Conservation (phyloP, 2,888 invertebrate genomes). For the Pachymerium ferrugineum region DNA sequence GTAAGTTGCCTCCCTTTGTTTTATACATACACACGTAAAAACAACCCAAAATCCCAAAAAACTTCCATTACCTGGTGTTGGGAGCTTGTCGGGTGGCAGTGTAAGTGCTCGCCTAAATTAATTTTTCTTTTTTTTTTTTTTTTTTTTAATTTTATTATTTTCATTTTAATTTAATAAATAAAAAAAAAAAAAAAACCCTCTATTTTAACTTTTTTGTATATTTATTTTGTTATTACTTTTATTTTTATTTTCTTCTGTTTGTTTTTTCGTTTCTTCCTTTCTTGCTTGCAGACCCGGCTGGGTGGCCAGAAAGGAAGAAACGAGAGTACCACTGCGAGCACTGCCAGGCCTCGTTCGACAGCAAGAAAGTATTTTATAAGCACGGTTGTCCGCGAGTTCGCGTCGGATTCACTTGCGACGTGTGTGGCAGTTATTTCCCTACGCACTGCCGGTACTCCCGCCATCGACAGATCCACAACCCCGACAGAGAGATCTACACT, state of each 20-base stretch:
- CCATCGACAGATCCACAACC: constrained; percentile 36
- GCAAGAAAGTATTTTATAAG: constrained; percentile 35
- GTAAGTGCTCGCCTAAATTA: constrained; percentile 10
- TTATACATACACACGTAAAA: too few species aligned
- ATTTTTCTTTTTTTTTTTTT: neutral
- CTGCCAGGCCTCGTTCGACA: constrained; percentile 36
- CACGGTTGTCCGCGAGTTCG: constrained; percentile 36
- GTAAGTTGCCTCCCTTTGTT: neutral
- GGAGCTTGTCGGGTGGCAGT: constrained; percentile 3
- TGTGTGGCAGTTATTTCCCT: constrained; percentile 36
- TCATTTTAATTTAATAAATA: neutral
- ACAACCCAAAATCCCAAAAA: too few species aligned
- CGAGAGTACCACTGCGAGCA: constrained; percentile 37
- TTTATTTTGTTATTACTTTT: neutral
- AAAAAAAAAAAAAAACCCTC: neutral
- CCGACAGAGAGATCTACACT: constrained; percentile 36
- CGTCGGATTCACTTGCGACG: constrained; percentile 36
- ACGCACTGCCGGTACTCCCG: constrained; percentile 36
- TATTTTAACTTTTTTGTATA: neutral
- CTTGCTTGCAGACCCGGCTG: constrained; percentile 37
- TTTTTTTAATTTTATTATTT: neutral
- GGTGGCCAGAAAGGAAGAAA: constrained; percentile 36
- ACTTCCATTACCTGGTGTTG: neutral
- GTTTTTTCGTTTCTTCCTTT: constrained; percentile 35
- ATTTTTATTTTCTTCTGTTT: constrained; percentile 19